Conservation (phyloP, 2,797 vertebrate genomes). For the Spinus pinus region DNA sequence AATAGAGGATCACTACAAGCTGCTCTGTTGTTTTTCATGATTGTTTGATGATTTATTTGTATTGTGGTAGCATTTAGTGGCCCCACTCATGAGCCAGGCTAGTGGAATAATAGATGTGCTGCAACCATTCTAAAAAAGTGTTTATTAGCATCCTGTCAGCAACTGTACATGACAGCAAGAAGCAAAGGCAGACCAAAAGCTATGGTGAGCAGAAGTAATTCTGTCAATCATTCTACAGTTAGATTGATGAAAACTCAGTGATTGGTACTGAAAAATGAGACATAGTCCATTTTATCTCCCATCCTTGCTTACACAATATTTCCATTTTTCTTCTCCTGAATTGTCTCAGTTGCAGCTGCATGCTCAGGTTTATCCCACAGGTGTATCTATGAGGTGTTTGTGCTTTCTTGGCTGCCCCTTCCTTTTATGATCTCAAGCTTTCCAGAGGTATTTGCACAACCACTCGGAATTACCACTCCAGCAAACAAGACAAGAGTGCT, state of each 20-base stretch:
- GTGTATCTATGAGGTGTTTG: neutral
- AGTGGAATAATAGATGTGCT: neutral
- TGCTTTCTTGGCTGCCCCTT: neutral
- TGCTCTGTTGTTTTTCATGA: neutral
- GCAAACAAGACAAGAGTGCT: neutral
- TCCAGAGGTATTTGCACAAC: neutral
- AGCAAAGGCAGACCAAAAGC: neutral
- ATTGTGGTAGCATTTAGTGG: neutral
- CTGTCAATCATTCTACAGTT: neutral
- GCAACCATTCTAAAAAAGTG: neutral
- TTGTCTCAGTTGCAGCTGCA: neutral
- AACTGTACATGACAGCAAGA: neutral
- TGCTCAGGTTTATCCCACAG: neutral
- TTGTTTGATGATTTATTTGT: neutral
- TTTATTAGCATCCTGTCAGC: neutral
- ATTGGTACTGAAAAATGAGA: neutral
- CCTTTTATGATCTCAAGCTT: neutral
- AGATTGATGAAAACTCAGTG: neutral
- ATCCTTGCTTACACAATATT: neutral
- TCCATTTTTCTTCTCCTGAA: neutral
- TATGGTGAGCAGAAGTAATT: neutral
- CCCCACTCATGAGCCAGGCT: neutral
- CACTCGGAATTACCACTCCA: neutral
- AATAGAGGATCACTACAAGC: neutral
- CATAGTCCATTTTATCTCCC: neutral